Evolutionary conservation across 2,113 vertebrate species (phyloP).

Genomic region (Megaceryle torquata): DNA sequence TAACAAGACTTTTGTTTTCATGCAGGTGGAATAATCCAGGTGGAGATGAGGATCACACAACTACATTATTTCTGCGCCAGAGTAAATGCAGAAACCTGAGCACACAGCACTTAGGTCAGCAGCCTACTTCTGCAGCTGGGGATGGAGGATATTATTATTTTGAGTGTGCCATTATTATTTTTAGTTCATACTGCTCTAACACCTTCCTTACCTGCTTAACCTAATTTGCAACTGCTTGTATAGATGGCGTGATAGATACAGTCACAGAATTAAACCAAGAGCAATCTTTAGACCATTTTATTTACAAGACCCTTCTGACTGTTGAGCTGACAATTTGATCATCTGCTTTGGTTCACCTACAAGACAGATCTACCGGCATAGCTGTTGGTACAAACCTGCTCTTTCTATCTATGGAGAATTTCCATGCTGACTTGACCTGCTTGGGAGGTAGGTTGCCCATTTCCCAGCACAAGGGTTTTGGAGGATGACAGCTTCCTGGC

Average conservation of each 20-base stretch:
- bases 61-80: neutral
- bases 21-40: neutral
- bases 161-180: neutral
- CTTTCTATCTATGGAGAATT: neutral
- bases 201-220: neutral
- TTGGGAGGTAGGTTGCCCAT: neutral
- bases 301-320: neutral
- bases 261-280: neutral
- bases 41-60: neutral
- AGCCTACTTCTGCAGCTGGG: conserved; percentile 16
- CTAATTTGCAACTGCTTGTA: neutral
- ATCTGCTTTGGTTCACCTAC: neutral
- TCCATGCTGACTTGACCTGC: neutral
- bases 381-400: neutral
- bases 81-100: neutral
- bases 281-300: neutral
- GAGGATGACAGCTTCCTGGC: neutral
- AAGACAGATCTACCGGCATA: neutral
- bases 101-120: neutral
- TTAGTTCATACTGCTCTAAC: neutral
- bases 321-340: neutral
- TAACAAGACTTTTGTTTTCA: neutral
- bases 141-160: neutral
- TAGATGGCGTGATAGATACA: neutral
- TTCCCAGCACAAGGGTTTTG: neutral